Evolutionary conservation across 2,888 invertebrate species (phyloP), one percentile per base, ranked within the genome.

Genomic region (Gonocerus acuteangulatus): DNA sequence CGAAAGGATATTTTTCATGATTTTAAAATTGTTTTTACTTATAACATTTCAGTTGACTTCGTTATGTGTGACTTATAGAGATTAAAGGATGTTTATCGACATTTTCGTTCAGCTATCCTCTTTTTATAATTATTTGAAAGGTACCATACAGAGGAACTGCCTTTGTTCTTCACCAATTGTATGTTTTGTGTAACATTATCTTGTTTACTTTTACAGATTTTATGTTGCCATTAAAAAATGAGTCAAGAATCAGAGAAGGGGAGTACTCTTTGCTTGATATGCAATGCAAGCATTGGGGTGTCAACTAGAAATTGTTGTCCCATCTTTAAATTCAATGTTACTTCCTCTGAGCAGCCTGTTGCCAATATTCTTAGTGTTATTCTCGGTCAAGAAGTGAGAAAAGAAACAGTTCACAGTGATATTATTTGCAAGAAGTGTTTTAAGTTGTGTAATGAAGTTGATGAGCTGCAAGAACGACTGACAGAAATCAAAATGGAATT

Each of bases 401-500:
- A 80, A 67, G 76, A 79, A 1, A 73, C 71, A 39, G 77, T 77
- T 0, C 82, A 83, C 57, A 71, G 71, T 62, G 68, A 69, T 49
- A 69, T 72, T 27, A 71, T 87, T 2, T 88, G 87, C 72, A 83
- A 81, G 70, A 85, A 84, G 68, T 88, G 87, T 71, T 80, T 77
- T 67, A 81, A 81, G 70, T 70, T 79, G 6, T 78, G 83, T 51
- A 75, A 79, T 18, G 85, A 86, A 73, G 74, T 76, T 62, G 72
- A 72, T 62, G 72, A 72, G 62, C 63, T 71, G 45, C 71, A 71
- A 61, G 69, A 68, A 69, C 69, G 79, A 72, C 59, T 80, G 61
- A 70, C 72, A 3, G 77, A 80, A 68, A 73, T 82, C 9, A 81
- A 78, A 68, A 68, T 71, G 48, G 80, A 81, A 67, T 70, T 83